These are phyloP conservation scores for Bombyx mandarina DNA, from an alignment of 1,140 invertebrate genomes.

Conservation along the genomic window DNA sequence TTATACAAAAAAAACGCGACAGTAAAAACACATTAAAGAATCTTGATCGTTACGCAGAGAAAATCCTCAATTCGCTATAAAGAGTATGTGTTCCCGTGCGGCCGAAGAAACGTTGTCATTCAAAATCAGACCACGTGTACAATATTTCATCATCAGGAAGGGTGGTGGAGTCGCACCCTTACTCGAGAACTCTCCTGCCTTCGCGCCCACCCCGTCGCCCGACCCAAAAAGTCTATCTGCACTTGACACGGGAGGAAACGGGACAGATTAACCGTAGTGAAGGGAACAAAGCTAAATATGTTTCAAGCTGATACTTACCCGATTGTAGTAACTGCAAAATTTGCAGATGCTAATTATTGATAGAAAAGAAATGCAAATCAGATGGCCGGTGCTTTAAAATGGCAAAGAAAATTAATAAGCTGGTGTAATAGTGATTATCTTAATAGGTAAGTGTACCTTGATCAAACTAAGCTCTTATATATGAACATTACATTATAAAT, in stretches of 20 bases:
- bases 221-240: slow-evolving; percentile 69
- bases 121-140: slow-evolving; percentile 77
- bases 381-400: too few species aligned
- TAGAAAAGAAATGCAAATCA: too few species aligned
- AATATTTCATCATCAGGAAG: slow-evolving; percentile 76
- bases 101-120: slow-evolving; percentile 73
- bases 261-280: slow-evolving; percentile 69
- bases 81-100: slow-evolving; percentile 46
- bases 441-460: too few species aligned
- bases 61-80: slow-evolving; percentile 62
- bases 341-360: background rate
- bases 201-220: slow-evolving; percentile 24
- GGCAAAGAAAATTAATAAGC: too few species aligned
- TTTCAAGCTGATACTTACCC: slow-evolving; percentile 63
- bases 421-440: too few species aligned
- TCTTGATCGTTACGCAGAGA: slow-evolving; percentile 43
- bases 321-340: slow-evolving; percentile 27
- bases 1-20: background rate
- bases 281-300: slow-evolving; percentile 70
- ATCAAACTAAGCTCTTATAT: too few species aligned
- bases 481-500: too few species aligned
- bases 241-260: slow-evolving; percentile 67
- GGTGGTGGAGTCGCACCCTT: slow-evolving; percentile 25
- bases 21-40: slow-evolving; percentile 26
- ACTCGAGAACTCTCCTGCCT: slow-evolving; percentile 11